A percentile compares a stretch with the other conserved stretches of the same genome.
These are phyloP conservation scores for Chorisops tibialis DNA, from an alignment of 2,888 invertebrate genomes.

Conservation along the genomic window DNA sequence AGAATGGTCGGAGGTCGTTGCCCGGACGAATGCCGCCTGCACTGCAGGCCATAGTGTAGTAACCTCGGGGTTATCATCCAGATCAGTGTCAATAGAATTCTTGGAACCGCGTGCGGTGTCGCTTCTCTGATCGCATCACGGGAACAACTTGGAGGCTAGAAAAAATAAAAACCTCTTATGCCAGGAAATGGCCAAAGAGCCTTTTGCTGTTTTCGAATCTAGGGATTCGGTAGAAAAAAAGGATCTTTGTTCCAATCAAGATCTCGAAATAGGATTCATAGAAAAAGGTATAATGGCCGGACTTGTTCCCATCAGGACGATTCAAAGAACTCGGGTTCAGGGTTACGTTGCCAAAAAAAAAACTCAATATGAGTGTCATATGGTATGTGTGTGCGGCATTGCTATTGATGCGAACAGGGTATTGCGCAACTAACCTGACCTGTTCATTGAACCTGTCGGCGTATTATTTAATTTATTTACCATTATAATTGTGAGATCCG, in stretches of 20 bases:
- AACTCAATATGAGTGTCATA: neutral
- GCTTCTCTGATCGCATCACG: neutral
- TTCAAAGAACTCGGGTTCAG: slow-evolving; percentile 5
- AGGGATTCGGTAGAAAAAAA: neutral
- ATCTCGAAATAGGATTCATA: too few relatives aligned
- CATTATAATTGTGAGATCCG: too few relatives aligned
- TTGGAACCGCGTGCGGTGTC: slow-evolving; percentile 6
- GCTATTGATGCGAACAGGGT: neutral
- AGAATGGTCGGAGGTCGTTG: slow-evolving; percentile 1
- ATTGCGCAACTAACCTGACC: too few relatives aligned
- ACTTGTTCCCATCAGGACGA: neutral
- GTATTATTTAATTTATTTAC: too few relatives aligned
- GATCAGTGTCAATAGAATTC: slow-evolving; percentile 2
- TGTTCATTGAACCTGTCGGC: too few relatives aligned
- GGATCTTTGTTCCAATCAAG: neutral
- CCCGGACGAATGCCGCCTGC: slow-evolving; percentile 1
- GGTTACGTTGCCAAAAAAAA: neutral
- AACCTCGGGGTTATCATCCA: neutral
- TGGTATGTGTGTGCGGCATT: neutral
- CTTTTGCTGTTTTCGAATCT: slow-evolving; percentile 9
- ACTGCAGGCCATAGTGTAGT: slow-evolving; percentile 15
- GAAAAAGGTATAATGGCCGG: too few relatives aligned
- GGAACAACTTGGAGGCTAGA: neutral
- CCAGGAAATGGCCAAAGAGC: slow-evolving; percentile 2
- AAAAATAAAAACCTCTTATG: neutral